Evolutionary conservation across 2,113 vertebrate species (phyloP).

Genomic region (Columbina picui): DNA sequence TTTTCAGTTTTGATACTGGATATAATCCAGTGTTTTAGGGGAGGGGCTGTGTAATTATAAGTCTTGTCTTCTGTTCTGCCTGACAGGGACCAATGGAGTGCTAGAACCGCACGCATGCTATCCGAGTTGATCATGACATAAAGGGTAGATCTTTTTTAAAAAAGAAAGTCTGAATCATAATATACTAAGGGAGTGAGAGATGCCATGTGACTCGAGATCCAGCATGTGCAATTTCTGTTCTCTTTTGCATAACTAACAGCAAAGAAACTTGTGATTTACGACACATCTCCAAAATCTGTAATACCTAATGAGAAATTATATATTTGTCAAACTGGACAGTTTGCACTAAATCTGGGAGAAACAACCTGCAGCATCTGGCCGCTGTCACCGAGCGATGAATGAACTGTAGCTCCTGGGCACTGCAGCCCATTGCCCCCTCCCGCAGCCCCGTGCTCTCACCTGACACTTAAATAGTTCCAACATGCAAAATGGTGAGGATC

Average conservation of each 20-base stretch:
- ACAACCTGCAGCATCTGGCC: neutral
- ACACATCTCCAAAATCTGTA: neutral
- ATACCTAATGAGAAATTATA: neutral
- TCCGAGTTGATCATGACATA: neutral
- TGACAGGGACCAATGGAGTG: neutral
- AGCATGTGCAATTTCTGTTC: neutral
- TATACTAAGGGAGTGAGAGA: neutral
- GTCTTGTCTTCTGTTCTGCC: neutral
- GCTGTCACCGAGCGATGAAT: neutral
- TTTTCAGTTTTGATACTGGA: neutral
- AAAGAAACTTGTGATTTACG: neutral
- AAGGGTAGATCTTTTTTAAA: neutral
- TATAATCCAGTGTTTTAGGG: neutral
- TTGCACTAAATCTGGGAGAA: neutral
- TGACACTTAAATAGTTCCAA: neutral
- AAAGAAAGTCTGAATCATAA: neutral
- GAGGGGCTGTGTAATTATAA: neutral
- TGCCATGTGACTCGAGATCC: neutral
- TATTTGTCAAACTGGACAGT: neutral
- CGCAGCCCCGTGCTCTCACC: neutral
- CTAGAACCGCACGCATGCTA: neutral
- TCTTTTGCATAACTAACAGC: neutral
- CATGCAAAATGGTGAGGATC: neutral
- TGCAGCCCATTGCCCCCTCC: neutral
- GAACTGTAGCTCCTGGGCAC: rapidly evolving